Base-by-base conservation (phyloP, 2,797 vertebrate genomes). In the Balearica regulorum region DNA sequence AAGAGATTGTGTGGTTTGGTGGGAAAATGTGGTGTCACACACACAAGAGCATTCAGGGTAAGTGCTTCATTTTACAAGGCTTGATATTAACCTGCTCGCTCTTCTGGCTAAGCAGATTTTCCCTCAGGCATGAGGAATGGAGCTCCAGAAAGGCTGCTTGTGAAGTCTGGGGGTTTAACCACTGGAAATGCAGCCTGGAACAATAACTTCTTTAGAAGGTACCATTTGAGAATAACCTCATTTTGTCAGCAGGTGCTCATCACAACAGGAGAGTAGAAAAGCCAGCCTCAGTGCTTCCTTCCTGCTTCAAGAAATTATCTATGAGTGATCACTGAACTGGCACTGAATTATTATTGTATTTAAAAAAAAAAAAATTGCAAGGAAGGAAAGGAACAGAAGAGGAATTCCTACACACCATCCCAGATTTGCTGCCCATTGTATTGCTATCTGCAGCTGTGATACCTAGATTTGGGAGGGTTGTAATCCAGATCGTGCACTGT, bases 161-260 rank as follows among this genome's bases (percentile, higher is more conserved):
- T 55, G 60, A 72, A 87, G 25, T 46, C n/a, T 72, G 57, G 17
- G 41, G 9, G 20, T 79, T 90, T 85, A 76, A 66, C 8, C 58
- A 55, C 44, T 79, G 41, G 46, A 86, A 86, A 82, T 44, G 26
- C 53, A 77, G 29, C 10, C 48, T 84, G 69, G 21, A 83, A 75
- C 76, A 83, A 19, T 37, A 83, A 73, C 41, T 80, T 75, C 41
- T 73, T 61, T 51, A n/a, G 51, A 91, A 62, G 20, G 25, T 66
- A 25, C 29, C 77, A 8, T 60, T 41, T 26, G 65, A 76, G 70
- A 78, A 13, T 93, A 96, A 89, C 68, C 57, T 84, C 24, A 90
- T 90, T 96, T 75, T 96, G 92, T 97, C 82, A 92, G 76, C 2
- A 12, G 82, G 62, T 58, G 24, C 76, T 87, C 62, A 33, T 93